Conservation (phyloP, 1,140 invertebrate species). For the Mamestra configurata region DNA sequence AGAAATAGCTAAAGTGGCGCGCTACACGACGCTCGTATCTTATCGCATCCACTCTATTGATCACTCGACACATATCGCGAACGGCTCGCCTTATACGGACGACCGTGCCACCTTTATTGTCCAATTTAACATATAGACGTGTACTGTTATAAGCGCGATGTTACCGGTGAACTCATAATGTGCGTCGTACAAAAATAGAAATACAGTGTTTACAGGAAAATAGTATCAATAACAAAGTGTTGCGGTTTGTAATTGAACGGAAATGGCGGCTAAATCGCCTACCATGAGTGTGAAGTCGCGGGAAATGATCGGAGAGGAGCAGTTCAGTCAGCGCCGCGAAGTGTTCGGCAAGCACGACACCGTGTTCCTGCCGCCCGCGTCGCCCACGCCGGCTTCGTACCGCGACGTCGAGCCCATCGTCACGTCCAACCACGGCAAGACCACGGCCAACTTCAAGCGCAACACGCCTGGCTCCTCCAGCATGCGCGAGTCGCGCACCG, state of each 20-base stretch:
- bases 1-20: slow-evolving; percentile 76
- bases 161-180: slow-evolving; percentile 87
- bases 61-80: slow-evolving; percentile 84
- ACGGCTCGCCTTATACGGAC: slow-evolving; percentile 81
- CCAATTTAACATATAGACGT: slow-evolving; percentile 83
- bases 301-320: slow-evolving; percentile 83
- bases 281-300: slow-evolving; percentile 83
- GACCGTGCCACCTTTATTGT: slow-evolving; percentile 83
- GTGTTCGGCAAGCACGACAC: slow-evolving; percentile 84
- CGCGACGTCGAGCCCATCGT: slow-evolving; percentile 79
- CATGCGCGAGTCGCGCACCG: slow-evolving; percentile 79
- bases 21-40: slow-evolving; percentile 78
- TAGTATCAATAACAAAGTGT: slow-evolving; percentile 85
- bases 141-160: slow-evolving; percentile 81
- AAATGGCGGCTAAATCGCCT: slow-evolving; percentile 85
- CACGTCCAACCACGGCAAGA: slow-evolving; percentile 84
- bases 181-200: slow-evolving; percentile 84
- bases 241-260: slow-evolving; percentile 86
- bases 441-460: slow-evolving; percentile 82
- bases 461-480: slow-evolving; percentile 81
- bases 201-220: slow-evolving; percentile 85
- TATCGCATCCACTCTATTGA: slow-evolving; percentile 84
- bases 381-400: slow-evolving; percentile 70
- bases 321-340: slow-evolving; percentile 85
- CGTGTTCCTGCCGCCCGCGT: slow-evolving; percentile 79